Base-by-base conservation (phyloP, 92 coral and sea anemone species). In the Bergia sp. region DNA sequence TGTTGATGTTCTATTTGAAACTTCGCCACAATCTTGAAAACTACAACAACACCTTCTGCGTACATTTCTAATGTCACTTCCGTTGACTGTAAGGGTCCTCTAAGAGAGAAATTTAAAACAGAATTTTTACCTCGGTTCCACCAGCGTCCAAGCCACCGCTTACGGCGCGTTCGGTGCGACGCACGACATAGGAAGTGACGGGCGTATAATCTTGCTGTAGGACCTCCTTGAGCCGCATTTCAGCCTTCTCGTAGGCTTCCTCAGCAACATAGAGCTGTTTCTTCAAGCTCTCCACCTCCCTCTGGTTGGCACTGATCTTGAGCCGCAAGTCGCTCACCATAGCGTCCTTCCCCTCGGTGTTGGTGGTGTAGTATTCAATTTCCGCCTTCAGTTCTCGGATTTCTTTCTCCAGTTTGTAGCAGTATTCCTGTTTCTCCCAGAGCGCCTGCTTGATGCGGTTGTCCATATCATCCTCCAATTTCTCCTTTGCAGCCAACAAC, bases 381-480 rank as follows among this genome's bases (percentile, higher is more conserved):
- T 71, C 82, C 20, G 92, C 87, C 88, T 90, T 90, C 82, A 90
- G 86, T 57, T 90, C 92, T 20, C 92, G 90, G 38, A 86, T 90
- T 38, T 90, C 92, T 45, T 90, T 90, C 86, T 90, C 92, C 69
- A 90, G 49, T 85, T 90, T 90, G 92, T 90, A 90, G 88, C 88
- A 81, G 82, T 86, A 90, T 29, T 90, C 92, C 42, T 90, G 92
- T 61, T 90, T 90, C 73, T 90, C 90, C 83, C 86, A 88, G 50
- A 90, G 37, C 7, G 82, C 90, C 39, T 88, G 88, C 72, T 90
- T 90, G 57, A 90, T 79, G 12, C 88, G 83, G 65, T 79, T 73
- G 37, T 85, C 92, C 82, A 90, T 87, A 11, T 90, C 92, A 18
- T 90, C 90, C 73, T 90, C 92, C 49, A 90, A 7, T n/a, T 81